Percentiles rank a stretch among this genome's conserved stretches.
Evolutionary conservation across 2,888 invertebrate genomes (phyloP).

Genomic region (Netelia inedita): DNA sequence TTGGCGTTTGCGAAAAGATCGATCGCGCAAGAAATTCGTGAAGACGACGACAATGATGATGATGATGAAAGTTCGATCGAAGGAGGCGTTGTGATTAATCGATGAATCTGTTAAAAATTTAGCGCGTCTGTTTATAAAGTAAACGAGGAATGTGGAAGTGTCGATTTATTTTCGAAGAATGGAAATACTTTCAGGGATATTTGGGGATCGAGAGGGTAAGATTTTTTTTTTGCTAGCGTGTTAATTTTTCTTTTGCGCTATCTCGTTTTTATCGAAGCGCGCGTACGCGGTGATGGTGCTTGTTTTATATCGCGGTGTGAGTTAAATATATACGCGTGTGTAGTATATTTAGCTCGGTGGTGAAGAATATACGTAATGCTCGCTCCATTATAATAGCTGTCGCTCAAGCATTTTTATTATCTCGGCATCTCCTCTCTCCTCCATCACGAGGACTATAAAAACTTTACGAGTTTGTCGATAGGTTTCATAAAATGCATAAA

Average conservation of each 20-base stretch:
- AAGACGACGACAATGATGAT: no score
- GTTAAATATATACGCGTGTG: no score
- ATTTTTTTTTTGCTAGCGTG: background rate
- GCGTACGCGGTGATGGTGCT: background rate
- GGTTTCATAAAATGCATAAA: background rate
- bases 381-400: background rate
- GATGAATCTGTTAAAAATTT: no score
- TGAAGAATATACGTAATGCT: background rate
- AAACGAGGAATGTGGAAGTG: no score
- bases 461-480: background rate
- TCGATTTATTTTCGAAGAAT: no score
- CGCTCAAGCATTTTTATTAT: background rate
- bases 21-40: no score
- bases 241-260: background rate
- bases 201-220: background rate
- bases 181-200: no score
- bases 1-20: no score
- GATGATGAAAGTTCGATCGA: no score
- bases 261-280: background rate
- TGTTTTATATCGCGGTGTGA: background rate
- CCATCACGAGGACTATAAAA: slow-evolving; percentile 40
- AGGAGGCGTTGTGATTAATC: no score
- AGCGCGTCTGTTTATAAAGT: no score
- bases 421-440: slow-evolving; percentile 1
- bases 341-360: background rate